These are phyloP conservation scores for Erpetoichthys calabaricus DNA, from an alignment of 2,797 vertebrate species.

Conservation along the genomic window DNA sequence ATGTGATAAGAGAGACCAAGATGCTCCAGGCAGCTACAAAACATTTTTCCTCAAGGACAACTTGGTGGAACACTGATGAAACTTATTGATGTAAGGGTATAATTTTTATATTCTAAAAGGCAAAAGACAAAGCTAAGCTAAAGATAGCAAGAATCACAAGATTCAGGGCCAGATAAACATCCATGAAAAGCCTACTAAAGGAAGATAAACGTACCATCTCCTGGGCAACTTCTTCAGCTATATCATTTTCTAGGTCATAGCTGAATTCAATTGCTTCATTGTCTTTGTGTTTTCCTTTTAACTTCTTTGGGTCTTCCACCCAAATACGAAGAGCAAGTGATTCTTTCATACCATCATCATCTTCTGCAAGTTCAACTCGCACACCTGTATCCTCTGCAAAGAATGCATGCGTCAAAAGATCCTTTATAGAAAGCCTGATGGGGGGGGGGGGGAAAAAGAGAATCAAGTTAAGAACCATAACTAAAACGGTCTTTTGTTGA, in stretches of 20 bases:
- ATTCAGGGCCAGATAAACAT: too few species aligned
- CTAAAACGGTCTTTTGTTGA: not conserved
- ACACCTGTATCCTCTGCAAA: constrained; percentile 90
- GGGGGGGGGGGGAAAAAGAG: not conserved
- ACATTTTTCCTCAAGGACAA: too few species aligned
- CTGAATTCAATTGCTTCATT: constrained; percentile 95
- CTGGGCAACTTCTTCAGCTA: constrained; percentile 79
- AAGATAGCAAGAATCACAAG: too few species aligned
- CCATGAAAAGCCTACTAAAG: too few species aligned
- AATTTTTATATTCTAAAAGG: too few species aligned
- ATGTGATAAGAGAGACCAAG: too few species aligned
- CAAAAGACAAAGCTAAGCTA: too few species aligned
- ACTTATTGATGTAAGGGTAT: too few species aligned
- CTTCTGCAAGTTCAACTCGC: constrained; percentile 83
- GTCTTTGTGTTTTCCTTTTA: constrained; percentile 95
- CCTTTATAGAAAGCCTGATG: constrained; percentile 72
- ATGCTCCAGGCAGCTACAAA: too few species aligned
- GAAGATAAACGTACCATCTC: constrained; percentile 63
- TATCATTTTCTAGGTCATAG: constrained; percentile 78
- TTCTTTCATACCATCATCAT: constrained; percentile 58
- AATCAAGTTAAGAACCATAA: constrained; percentile 5
- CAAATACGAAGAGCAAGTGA: constrained; percentile 78
- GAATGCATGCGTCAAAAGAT: constrained; percentile 78
- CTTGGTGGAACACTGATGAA: too few species aligned
- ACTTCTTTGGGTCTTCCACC: constrained; percentile 90